Base-by-base conservation (phyloP, 2,113 vertebrate species). In the Anthoscopus minutus region DNA sequence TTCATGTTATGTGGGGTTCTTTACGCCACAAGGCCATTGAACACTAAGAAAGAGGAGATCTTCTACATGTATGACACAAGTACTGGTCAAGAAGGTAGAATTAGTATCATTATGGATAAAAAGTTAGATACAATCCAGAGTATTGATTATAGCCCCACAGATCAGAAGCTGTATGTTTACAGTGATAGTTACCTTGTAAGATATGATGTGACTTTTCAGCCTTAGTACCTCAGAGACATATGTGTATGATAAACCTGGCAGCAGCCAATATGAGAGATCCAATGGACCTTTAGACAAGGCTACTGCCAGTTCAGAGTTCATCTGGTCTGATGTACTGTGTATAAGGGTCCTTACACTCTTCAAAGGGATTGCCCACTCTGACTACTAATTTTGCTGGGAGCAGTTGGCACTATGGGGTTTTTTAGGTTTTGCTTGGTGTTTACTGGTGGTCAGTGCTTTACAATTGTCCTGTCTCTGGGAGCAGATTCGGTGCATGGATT, bases 1-100 rank as follows among this genome's bases (percentile, higher is more conserved):
- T 99, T 99, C 97, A 98, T 99, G 97, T 94, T 99, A 65, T 99
- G 99, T 76, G 99, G 99, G 15, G 98, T 99, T 94, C 98, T 99
- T 21, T 99, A 99, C 3, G 98, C 98, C 37, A 98, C 98, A 7
- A 98, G 98, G 38, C 90, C 94, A 38, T 0, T 98, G 47, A 98
- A 51, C 89, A 98, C 97, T 35, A 98, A n/a, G 91, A 33, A 45
- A 35, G 99, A 99, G 70, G 98, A 99, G 94, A 98, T 99, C 61
- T 99, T 99, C 97, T 99, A 98, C 62, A 98, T 96, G 56, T 99
- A 98, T 40, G 98, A 99, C 96, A 99, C 98, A 3, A 97, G 83
- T 16, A 98, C 98, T 25, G 97, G 98, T 21, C 88, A 35, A 45
- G 97, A 98, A 94, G 86, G 93, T n/a, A 81, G 7, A 11, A 5